Base-by-base conservation (phyloP, 1,140 invertebrate genomes). In the Zaprionus africanus region DNA sequence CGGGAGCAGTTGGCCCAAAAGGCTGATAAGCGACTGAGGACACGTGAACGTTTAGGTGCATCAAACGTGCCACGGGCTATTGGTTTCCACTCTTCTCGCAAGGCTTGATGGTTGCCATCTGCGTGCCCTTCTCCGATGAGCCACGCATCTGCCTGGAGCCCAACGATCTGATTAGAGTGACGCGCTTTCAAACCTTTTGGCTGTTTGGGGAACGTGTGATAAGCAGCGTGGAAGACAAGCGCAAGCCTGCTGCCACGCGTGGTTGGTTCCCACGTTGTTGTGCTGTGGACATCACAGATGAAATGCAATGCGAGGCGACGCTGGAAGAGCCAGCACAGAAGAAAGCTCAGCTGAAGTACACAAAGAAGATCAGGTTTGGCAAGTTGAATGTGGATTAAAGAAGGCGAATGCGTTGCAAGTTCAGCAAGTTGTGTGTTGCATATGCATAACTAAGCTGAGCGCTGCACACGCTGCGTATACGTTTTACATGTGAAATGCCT, bases 1-100 rank as follows among this genome's bases (percentile, higher is more conserved):
- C 91, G 94, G 12, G 98, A 99, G 88, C 98, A 99, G 93, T 93
- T 98, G 34, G 94, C 95, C 49, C 98, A 99, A 93, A 99, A 99
- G 93, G 83, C 93, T 34, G 96, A 98, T 72, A 99, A 99, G 93
- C 93, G 95, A 3, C 94, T 95, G 17, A 94, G 97, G 60, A 96
- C 97, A 0, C 94, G n/a, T n/a, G 95, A 51, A 92, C 95, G 43
- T 98, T 96, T 91, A 93, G 93, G 62, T 95, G 97, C 17, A 91
- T 95, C 36, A 93, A 94, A 24, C 64, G 92, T 15, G 96, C 95
- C 73, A 95, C 95, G 13, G 98, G 98, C 0, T 94, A 95, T 11
- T 96, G 96, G 95, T 93, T 97, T 79, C 98, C 98, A 7, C 49
- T 93, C 0, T 86, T 96, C 7, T 93, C 95, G 9, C 94, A 96